Evolutionary conservation across 2,888 invertebrate species (phyloP).

Genomic region (Nineta flava): DNA sequence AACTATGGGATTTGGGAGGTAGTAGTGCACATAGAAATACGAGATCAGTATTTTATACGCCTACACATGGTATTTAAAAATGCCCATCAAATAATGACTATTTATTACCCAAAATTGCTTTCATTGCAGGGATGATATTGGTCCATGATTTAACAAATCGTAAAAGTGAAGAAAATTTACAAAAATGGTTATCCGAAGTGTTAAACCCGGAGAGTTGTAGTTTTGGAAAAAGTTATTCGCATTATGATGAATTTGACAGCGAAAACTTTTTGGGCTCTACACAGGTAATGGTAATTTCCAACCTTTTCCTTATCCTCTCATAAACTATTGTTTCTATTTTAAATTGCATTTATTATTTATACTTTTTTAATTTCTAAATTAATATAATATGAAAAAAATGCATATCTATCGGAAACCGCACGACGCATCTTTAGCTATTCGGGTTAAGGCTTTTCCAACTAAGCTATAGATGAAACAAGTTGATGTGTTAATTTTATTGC

Average conservation of each 20-base stretch:
- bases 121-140: constrained; percentile 61
- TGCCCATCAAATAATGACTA: background rate
- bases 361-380: no score
- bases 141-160: constrained; percentile 95
- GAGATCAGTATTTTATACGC: constrained; percentile 86
- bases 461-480: no score
- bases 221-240: constrained; percentile 22
- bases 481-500: no score
- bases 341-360: no score
- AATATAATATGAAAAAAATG: no score
- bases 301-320: no score
- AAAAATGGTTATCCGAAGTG: constrained; percentile 87
- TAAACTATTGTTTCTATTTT: no score
- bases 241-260: constrained; percentile 61
- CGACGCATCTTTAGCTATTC: no score
- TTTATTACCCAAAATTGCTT: background rate
- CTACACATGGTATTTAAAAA: constrained; percentile 60
- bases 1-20: constrained; percentile 96
- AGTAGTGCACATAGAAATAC: constrained; percentile 85
- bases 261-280: constrained; percentile 74
- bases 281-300: constrained; percentile 31
- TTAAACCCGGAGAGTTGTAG: constrained; percentile 51
- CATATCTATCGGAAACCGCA: no score
- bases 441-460: no score
- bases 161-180: constrained; percentile 86